phyloP scores from a whole-genome alignment of 2,113 vertebrate species.

The Astur gentilis region DNA sequence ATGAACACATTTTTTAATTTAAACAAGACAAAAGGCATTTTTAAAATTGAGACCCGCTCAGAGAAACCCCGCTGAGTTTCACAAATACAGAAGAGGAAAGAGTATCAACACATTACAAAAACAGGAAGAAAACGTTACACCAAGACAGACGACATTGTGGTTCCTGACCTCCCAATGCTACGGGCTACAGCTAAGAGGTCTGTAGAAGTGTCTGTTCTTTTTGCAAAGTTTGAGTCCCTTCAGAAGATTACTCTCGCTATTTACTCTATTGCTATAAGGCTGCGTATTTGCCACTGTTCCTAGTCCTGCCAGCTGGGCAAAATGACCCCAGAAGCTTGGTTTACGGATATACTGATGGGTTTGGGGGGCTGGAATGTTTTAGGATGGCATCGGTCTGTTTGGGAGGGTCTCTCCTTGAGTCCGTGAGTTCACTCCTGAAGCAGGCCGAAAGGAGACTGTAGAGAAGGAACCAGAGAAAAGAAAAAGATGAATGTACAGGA shows the following conservation, averaged over 20 bases:
- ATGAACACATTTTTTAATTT: slow-evolving; percentile 27
- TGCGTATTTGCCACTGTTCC: slow-evolving; percentile 55
- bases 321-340: not conserved
- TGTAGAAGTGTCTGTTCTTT: slow-evolving; percentile 41
- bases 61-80: slow-evolving; percentile 59
- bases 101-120: slow-evolving; percentile 44
- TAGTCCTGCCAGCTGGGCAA: slow-evolving; percentile 56
- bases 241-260: slow-evolving; percentile 55
- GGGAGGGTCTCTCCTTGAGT: slow-evolving; percentile 86
- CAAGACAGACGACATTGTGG: slow-evolving; percentile 26
- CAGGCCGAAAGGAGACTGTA: slow-evolving; percentile 92
- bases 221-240: slow-evolving; percentile 70
- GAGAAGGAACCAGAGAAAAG: slow-evolving; percentile 82
- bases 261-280: slow-evolving; percentile 37
- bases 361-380: slow-evolving; percentile 79
- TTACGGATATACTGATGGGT: slow-evolving; percentile 74
- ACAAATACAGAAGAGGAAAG: slow-evolving; percentile 67
- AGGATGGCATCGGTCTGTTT: slow-evolving; percentile 83
- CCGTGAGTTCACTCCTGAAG: slow-evolving; percentile 87
- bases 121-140: slow-evolving; percentile 29
- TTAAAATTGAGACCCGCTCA: slow-evolving; percentile 89
- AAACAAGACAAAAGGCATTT: slow-evolving; percentile 56
- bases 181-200: slow-evolving; percentile 24
- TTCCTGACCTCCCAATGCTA: slow-evolving; percentile 61
- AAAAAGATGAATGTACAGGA: slow-evolving; percentile 68